Base-by-base conservation (phyloP, 1,140 invertebrate genomes). In the Cyclina sinensis region DNA sequence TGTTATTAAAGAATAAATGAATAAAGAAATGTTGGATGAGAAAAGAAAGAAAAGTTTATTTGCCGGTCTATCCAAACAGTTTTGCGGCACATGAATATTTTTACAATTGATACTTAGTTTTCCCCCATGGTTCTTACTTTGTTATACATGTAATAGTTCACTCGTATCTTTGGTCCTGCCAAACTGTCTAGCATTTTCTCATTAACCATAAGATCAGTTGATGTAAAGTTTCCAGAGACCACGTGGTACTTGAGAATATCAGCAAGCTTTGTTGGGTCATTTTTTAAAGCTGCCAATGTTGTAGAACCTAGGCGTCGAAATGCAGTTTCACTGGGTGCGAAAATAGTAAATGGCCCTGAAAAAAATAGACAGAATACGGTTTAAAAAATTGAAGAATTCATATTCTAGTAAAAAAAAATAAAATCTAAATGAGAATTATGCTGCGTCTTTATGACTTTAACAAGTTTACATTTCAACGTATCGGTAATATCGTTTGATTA, bases 291-390 rank as follows among this genome's bases (percentile, higher is more conserved):
- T 27, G 96, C 94, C n/a, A 97, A 92, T 87, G 97, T 76, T 96
- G 96, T 0, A 96, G 96, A 90, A 96, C 96, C 51, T 97, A 94
- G 30, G 96, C 96, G 37, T 95, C 95, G 96, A 94, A 98, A 98
- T 84, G 97, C 98, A 57, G 97, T 96, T 94, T 98, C 97, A 65
- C 97, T 97, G 57, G 98, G 98, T 9, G 98, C 98, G 93, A 98
- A 98, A n/a, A 98, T 96, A 0, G 98, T 98, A 94, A 97, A 98
- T 0, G 97, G 94, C 1, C 95, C 96, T 91, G 46, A 27, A 27
- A 51, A 48, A 9, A 32, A 18, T 37, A n/a, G 59, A 16, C 24
- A 27, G 16, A 12, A 62, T n/a, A n/a, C n/a, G n/a, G n/a, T n/a
- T n/a, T n/a, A n/a, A n/a, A n/a, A n/a, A n/a, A n/a, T n/a, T n/a